Evolutionary conservation across 2,797 vertebrate species (phyloP).

Genomic region (Alauda arvensis): DNA sequence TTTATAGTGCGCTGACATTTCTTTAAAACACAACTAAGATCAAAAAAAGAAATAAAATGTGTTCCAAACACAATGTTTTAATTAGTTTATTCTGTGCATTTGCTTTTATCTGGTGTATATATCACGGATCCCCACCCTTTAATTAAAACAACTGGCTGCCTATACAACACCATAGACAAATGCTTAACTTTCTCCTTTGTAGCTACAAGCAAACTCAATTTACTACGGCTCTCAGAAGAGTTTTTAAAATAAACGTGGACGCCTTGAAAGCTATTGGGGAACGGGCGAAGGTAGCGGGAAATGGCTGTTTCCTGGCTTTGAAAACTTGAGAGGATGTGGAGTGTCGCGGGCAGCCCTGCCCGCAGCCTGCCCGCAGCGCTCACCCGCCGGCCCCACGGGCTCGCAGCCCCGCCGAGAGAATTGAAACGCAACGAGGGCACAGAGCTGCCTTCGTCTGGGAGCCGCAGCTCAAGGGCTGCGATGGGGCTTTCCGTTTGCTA

Average conservation of each 20-base stretch:
- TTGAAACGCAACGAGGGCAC: background rate
- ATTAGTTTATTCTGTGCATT: conserved; percentile 74
- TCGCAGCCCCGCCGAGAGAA: background rate
- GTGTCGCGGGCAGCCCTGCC: background rate
- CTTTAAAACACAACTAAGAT: conserved; percentile 76
- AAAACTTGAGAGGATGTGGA: background rate
- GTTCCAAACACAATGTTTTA: conserved; percentile 79
- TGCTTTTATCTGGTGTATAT: conserved; percentile 74
- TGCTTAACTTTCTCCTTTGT: conserved; percentile 55
- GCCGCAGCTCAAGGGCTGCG: background rate
- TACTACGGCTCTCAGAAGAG: conserved; percentile 26
- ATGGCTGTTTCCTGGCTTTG: conserved; percentile 6
- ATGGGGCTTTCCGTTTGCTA: background rate
- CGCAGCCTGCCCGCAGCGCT: background rate
- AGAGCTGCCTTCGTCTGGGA: background rate
- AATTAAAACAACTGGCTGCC: conserved; percentile 70
- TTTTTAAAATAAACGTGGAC: conserved; percentile 40
- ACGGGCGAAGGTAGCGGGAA: conserved; percentile 27
- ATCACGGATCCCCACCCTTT: conserved; percentile 67
- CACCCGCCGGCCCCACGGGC: background rate
- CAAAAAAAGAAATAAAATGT: conserved; percentile 77
- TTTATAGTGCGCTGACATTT: conserved; percentile 77
- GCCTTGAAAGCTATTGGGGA: conserved; percentile 3
- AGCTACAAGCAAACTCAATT: conserved; percentile 52
- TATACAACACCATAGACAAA: conserved; percentile 33